These are phyloP conservation scores for Ammodytes marinus DNA, from an alignment of 2,113 vertebrate genomes.

Conservation along the genomic window DNA sequence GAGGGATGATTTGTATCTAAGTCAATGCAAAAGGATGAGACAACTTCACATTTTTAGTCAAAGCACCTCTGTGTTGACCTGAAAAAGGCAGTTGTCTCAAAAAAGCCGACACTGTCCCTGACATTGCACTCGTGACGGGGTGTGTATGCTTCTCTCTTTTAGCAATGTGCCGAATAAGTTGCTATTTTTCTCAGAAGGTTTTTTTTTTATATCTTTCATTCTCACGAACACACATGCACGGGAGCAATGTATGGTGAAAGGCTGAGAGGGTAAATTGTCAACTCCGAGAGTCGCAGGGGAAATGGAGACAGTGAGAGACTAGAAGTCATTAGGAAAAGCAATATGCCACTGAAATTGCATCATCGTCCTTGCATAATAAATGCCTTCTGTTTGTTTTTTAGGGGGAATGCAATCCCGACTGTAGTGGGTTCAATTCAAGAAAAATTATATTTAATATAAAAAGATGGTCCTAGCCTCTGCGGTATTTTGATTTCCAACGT, in stretches of 20 bases:
- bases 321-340: slow-evolving; percentile 76
- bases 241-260: slow-evolving; percentile 13
- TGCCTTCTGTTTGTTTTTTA: slow-evolving; percentile 63
- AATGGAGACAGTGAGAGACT: slow-evolving; percentile 54
- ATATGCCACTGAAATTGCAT: slow-evolving; percentile 76
- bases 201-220: slow-evolving; percentile 20
- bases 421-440: slow-evolving; percentile 31
- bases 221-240: slow-evolving; percentile 18
- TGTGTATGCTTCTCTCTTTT: background rate
- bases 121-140: background rate
- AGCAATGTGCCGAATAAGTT: background rate
- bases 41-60: background rate
- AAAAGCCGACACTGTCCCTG: background rate
- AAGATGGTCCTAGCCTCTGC: slow-evolving; percentile 10
- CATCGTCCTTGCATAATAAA: slow-evolving; percentile 79
- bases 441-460: slow-evolving; percentile 15
- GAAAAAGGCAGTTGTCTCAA: background rate
- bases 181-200: background rate
- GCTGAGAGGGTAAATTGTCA: slow-evolving; percentile 38
- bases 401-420: slow-evolving; percentile 37
- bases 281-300: slow-evolving; percentile 49
- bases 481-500: slow-evolving; percentile 12
- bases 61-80: background rate
- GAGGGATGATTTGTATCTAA: background rate
- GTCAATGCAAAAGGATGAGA: background rate